A percentile compares a stretch with the other conserved stretches of the same genome.
Evolutionary conservation across 2,888 invertebrate species (phyloP).

Genomic region (Clunio marinus): DNA sequence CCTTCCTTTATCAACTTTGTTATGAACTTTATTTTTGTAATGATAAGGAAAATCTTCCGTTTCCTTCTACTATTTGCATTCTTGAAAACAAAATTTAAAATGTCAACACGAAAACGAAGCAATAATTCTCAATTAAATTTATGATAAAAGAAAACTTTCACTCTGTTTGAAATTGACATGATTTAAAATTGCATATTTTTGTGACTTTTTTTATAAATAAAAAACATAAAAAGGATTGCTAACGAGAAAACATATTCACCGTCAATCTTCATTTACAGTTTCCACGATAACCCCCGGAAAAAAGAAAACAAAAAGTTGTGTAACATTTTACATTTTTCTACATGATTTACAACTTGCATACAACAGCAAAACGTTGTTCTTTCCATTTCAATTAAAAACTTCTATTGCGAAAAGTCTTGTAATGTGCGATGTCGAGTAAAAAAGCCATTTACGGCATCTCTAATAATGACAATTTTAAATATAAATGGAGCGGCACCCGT

Average conservation of each 20-base stretch:
- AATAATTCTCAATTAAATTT: not conserved
- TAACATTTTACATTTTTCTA: not conserved
- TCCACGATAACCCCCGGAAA: conserved; percentile 2
- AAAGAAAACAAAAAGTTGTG: not conserved
- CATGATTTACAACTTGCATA: conserved; percentile 12
- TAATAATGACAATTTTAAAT: conserved; percentile 28
- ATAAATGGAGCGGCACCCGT: conserved; percentile 10
- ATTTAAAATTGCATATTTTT: conserved; percentile 30
- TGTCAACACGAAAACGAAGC: not conserved
- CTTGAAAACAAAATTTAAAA: too few species aligned
- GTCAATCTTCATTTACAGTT: conserved; percentile 33
- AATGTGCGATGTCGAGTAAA: not conserved
- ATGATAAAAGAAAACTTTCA: conserved; percentile 6
- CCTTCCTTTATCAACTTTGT: too few species aligned
- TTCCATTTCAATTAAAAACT: not conserved
- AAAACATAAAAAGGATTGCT: not conserved
- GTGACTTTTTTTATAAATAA: too few species aligned
- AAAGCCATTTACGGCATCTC: not conserved
- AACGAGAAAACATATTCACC: not conserved
- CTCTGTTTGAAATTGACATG: conserved; percentile 25
- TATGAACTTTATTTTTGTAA: too few species aligned
- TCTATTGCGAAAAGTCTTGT: too few species aligned
- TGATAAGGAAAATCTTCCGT: too few species aligned
- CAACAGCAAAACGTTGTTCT: not conserved
- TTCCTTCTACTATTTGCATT: too few species aligned